These are phyloP conservation scores for Taenioides sp. DNA, from an alignment of 2,797 vertebrate genomes.

Conservation along the genomic window DNA sequence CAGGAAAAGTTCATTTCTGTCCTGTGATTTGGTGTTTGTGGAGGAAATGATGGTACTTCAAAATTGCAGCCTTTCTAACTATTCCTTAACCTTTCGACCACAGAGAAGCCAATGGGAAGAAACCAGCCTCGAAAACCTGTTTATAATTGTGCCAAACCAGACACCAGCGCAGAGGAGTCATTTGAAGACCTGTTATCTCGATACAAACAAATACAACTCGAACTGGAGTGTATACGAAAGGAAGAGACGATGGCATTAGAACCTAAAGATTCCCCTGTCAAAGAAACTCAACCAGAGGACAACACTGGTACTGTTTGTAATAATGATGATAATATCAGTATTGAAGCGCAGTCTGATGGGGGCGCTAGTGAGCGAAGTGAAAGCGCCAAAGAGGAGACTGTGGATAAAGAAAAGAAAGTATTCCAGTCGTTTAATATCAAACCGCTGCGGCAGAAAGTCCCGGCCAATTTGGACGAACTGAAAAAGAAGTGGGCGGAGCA, in stretches of 20 bases:
- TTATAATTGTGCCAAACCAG: slow-evolving; percentile 77
- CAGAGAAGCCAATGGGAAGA: slow-evolving; percentile 85
- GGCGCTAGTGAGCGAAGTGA: slow-evolving; percentile 73
- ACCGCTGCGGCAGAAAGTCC: slow-evolving; percentile 90
- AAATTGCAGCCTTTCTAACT: too few relatives aligned
- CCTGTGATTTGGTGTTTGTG: too few relatives aligned
- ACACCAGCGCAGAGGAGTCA: slow-evolving; percentile 86
- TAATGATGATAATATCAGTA: neutral
- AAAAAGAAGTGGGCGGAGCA: slow-evolving; percentile 70
- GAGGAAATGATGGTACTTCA: too few relatives aligned
- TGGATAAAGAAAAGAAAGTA: slow-evolving; percentile 52
- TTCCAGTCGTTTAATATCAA: slow-evolving; percentile 97
- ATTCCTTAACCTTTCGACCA: slow-evolving; percentile 40
- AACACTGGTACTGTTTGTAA: neutral
- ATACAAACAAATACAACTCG: slow-evolving; percentile 95
- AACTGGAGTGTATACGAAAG: slow-evolving; percentile 94
- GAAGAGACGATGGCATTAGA: slow-evolving; percentile 90
- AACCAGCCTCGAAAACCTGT: slow-evolving; percentile 78
- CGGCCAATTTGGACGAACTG: slow-evolving; percentile 82
- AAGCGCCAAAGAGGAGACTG: slow-evolving; percentile 47
- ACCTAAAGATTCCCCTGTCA: slow-evolving; percentile 68
- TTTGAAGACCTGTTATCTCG: slow-evolving; percentile 95
- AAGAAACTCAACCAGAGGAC: slow-evolving; percentile 49
- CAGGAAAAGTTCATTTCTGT: too few relatives aligned
- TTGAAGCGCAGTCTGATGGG: slow-evolving; percentile 41